Conservation (phyloP, 2,888 invertebrate genomes). For the Sminthurinus aureus region DNA sequence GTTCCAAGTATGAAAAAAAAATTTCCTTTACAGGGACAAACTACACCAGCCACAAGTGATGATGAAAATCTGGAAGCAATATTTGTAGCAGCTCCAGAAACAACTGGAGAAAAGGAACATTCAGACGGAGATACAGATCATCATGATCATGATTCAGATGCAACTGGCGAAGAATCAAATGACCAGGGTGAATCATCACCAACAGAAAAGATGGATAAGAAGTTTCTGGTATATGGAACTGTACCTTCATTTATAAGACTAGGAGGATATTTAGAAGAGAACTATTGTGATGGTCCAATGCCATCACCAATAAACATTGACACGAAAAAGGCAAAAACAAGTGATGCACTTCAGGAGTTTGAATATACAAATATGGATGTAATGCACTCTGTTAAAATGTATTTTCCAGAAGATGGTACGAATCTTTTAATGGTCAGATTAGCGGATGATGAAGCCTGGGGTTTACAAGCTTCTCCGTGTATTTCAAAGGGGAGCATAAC, state of each 20-base stretch:
- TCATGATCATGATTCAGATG: neutral
- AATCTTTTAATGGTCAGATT: constrained; percentile 33
- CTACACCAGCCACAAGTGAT: neutral
- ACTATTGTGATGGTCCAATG: constrained; percentile 24
- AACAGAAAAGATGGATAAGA: neutral
- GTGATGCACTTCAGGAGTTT: constrained; percentile 27
- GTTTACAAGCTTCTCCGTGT: constrained; percentile 10
- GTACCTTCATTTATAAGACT: constrained; percentile 35
- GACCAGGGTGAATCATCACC: neutral
- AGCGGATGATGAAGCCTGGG: constrained; percentile 17
- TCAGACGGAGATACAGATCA: neutral
- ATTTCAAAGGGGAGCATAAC: constrained; percentile 39
- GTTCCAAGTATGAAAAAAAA: neutral
- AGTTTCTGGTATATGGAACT: constrained; percentile 19
- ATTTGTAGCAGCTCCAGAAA: neutral
- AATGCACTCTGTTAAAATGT: constrained; percentile 9
- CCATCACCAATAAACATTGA: constrained; percentile 34
- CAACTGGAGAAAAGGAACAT: neutral
- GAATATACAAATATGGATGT: constrained; percentile 23
- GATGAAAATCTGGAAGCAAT: neutral
- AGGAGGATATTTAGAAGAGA: constrained; percentile 4
- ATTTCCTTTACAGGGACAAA: no score
- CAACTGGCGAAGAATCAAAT: neutral
- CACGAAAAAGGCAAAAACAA: constrained; percentile 14
- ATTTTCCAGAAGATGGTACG: constrained; percentile 39